phyloP scores from a whole-genome alignment of 2,888 invertebrate genomes.

The Margaritifera margaritifera region DNA sequence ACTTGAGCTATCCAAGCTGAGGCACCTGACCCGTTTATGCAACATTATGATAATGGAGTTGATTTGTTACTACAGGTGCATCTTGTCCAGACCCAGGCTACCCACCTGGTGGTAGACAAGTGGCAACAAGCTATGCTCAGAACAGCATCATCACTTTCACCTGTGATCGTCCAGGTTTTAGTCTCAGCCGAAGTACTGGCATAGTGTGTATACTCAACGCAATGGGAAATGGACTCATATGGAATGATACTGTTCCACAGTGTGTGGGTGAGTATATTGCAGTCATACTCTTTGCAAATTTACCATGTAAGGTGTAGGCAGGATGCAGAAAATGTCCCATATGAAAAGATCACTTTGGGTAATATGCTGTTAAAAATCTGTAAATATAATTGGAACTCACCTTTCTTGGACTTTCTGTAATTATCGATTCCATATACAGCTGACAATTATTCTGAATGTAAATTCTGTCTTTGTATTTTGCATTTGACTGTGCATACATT shows the following conservation, averaged over 20 bases:
- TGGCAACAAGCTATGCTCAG: conserved; percentile 43
- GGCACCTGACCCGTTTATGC: too few species aligned
- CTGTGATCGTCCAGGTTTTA: conserved; percentile 46
- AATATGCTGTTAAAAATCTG: too few species aligned
- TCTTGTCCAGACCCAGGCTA: conserved; percentile 58
- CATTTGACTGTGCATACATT: too few species aligned
- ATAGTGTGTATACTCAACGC: conserved; percentile 39
- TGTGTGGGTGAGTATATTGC: conserved; percentile 46
- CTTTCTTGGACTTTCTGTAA: too few species aligned
- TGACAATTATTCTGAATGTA: too few species aligned
- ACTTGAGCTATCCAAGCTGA: too few species aligned
- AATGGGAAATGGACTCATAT: conserved; percentile 19
- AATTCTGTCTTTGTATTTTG: too few species aligned
- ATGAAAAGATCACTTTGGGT: too few species aligned
- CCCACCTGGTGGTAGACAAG: conserved; percentile 44
- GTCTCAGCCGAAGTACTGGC: conserved; percentile 21
- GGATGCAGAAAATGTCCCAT: neutral
- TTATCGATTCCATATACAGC: too few species aligned
- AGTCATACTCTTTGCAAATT: neutral
- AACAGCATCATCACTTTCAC: conserved; percentile 44
- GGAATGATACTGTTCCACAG: conserved; percentile 32
- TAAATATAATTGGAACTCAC: too few species aligned
- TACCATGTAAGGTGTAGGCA: neutral
- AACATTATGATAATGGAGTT: too few species aligned
- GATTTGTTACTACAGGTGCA: conserved; percentile 31